phyloP scores from a whole-genome alignment of 2,888 invertebrate species.

The Mesopsocus fuscifrons region DNA sequence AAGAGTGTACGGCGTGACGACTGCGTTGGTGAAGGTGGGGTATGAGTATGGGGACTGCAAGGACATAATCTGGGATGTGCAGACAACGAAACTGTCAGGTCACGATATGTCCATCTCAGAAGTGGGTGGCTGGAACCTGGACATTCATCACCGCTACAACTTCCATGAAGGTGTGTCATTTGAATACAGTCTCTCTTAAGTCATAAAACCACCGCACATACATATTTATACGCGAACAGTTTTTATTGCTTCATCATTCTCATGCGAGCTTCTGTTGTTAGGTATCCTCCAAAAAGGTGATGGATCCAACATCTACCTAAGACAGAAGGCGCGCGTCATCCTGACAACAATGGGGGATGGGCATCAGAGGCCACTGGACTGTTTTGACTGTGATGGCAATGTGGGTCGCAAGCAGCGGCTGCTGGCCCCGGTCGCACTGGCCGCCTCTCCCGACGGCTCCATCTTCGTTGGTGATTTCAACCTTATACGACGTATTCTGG shows the following conservation, averaged over 20 bases:
- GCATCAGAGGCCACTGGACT: slow-evolving; percentile 71
- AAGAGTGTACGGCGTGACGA: slow-evolving; percentile 89
- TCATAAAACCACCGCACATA: slow-evolving; percentile 2
- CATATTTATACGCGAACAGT: background rate
- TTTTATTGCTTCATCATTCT: no score
- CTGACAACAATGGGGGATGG: slow-evolving; percentile 84
- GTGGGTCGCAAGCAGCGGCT: slow-evolving; percentile 47
- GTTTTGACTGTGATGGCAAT: slow-evolving; percentile 59
- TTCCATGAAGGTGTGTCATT: slow-evolving; percentile 97
- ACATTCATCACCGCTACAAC: slow-evolving; percentile 94
- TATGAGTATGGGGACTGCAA: slow-evolving; percentile 89
- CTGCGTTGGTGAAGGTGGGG: slow-evolving; percentile 86
- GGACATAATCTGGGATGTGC: slow-evolving; percentile 88
- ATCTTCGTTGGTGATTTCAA: slow-evolving; percentile 93
- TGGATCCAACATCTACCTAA: slow-evolving; percentile 86
- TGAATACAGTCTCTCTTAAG: no score
- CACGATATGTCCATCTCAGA: slow-evolving; percentile 95
- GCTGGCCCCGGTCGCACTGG: slow-evolving; percentile 80
- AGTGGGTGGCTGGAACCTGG: slow-evolving; percentile 94
- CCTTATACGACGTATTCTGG: slow-evolving; percentile 68
- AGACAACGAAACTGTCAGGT: slow-evolving; percentile 85
- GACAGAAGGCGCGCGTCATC: slow-evolving; percentile 79
- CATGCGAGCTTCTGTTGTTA: no score
- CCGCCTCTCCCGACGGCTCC: slow-evolving; percentile 81
- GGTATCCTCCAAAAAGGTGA: slow-evolving; percentile 94